phyloP scores from a whole-genome alignment of 2,797 vertebrate genomes.

The Nannoperca australis region DNA sequence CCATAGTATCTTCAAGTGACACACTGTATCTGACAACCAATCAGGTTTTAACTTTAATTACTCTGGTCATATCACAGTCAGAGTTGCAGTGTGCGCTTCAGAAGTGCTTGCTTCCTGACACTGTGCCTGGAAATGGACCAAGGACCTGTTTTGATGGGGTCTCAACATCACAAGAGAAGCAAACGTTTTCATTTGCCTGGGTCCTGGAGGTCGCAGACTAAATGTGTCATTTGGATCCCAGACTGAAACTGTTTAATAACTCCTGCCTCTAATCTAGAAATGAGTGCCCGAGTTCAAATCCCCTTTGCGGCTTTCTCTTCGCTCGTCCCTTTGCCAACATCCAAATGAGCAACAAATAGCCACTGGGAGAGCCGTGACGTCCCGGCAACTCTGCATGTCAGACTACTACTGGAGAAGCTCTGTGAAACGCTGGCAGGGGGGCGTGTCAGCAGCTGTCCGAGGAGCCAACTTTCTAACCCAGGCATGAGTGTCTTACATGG shows the following conservation, averaged over 20 bases:
- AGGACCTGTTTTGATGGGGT: constrained; percentile 37
- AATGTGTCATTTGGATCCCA: constrained; percentile 55
- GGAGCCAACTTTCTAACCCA: constrained; percentile 43
- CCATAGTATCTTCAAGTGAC: not conserved
- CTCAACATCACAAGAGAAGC: constrained; percentile 42
- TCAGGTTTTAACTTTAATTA: not conserved
- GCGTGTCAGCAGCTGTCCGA: constrained; percentile 29
- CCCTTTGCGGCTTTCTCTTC: constrained; percentile 34
- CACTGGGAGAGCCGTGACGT: not conserved
- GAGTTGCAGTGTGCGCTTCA: not conserved
- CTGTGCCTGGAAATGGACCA: constrained; percentile 24
- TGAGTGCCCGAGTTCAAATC: constrained; percentile 56
- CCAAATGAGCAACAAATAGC: constrained; percentile 49
- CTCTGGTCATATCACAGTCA: not conserved
- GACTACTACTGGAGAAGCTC: constrained; percentile 43
- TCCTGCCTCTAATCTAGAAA: constrained; percentile 52
- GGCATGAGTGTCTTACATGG: constrained; percentile 52
- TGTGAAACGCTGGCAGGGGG: constrained; percentile 23
- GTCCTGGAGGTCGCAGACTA: constrained; percentile 30
- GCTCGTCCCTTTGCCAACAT: constrained; percentile 37
- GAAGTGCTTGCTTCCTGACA: constrained; percentile 14
- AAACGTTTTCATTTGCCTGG: constrained; percentile 41
- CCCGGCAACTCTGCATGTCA: constrained; percentile 28
- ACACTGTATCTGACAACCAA: not conserved
- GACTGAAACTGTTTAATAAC: constrained; percentile 50